Percentiles rank a stretch among this genome's conserved stretches.
Evolutionary conservation across 2,888 invertebrate species (phyloP).

Genomic region (Drosophila austrosaltans): DNA sequence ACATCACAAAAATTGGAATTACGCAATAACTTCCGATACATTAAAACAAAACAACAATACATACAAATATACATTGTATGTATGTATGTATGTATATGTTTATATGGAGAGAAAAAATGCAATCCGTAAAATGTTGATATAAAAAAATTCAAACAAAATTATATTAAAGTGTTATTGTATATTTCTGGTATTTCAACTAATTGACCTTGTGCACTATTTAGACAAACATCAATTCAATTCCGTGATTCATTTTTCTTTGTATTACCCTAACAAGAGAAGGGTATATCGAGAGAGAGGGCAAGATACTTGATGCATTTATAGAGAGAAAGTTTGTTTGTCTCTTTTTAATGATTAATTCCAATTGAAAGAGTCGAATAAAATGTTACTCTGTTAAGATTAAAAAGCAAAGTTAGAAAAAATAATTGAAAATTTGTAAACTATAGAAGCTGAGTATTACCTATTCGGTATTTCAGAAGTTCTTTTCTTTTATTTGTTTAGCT

Average conservation of each 20-base stretch:
- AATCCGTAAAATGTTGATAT: conserved; percentile 14
- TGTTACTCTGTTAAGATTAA: too few species aligned
- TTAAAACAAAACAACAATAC: neutral
- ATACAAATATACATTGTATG: conserved; percentile 3
- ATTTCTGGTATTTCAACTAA: conserved; percentile 72
- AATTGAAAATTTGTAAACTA: neutral
- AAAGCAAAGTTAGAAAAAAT: conserved; percentile 4
- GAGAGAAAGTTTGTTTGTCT: neutral
- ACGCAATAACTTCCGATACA: conserved; percentile 47
- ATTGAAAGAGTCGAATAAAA: too few species aligned
- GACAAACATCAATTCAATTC: conserved; percentile 56
- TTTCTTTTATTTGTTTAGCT: neutral
- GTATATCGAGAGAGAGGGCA: neutral
- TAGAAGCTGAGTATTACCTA: neutral
- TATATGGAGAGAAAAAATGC: neutral
- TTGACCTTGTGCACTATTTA: conserved; percentile 76
- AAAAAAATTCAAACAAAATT: conserved; percentile 22
- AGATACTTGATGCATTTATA: neutral
- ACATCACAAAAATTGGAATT: conserved; percentile 39
- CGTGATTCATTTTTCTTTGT: conserved; percentile 56
- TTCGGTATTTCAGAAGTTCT: neutral
- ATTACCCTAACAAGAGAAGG: conserved; percentile 1
- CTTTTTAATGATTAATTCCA: neutral
- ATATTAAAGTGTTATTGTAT: conserved; percentile 39
- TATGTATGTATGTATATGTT: neutral